Evolutionary conservation across 2,888 invertebrate species (phyloP), one percentile per base, ranked within the genome.

Genomic region (Willowsia nigromaculata): DNA sequence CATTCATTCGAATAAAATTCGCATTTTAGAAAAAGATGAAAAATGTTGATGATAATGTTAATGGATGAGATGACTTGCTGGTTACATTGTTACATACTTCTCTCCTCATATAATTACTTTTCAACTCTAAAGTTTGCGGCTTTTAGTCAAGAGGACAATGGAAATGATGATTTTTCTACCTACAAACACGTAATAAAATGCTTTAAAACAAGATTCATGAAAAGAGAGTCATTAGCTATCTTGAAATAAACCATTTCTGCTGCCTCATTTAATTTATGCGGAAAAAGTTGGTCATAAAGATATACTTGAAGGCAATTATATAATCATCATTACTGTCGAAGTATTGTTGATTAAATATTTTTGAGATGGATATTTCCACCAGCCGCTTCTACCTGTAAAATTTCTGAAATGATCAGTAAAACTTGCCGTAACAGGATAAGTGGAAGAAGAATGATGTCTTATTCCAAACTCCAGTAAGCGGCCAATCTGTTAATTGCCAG

Each of bases 31-130:
- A 33, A 47, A 74, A 30, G 47, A 74, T 74, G 30, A 50, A 30
- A 82, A 40, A 47, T 62, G 62, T 37, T 65, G 65, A 65, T 84
- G 84, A 37, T 56, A 71, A 71, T 84, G 74, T 13, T 84, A 84
- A 84, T 74, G 56, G 74, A 74, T 50, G 71, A 71, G 56, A 84
- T 74, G 74, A 71, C 71, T 84, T 74, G 40, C 56, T 68, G 37
- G 33, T 1, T 27, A 27, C 30, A 25, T 50, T 43, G 43, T 65
- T 30, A 83, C 56, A 84, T 25, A 47, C 30, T 6, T 74, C 71
- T 56, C 74, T 84, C 25, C 9, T 22, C 18, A 15, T 47, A 84
- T 74, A 84, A 84, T 84, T 56, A 43, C 43, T 74, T 84, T 74
- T 74, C 27, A 43, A 47, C 74, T 47, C 50, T 68, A n/a, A 68